These are phyloP conservation scores for Abrostola tripartita DNA, from an alignment of 2,888 invertebrate species.

Conservation along the genomic window DNA sequence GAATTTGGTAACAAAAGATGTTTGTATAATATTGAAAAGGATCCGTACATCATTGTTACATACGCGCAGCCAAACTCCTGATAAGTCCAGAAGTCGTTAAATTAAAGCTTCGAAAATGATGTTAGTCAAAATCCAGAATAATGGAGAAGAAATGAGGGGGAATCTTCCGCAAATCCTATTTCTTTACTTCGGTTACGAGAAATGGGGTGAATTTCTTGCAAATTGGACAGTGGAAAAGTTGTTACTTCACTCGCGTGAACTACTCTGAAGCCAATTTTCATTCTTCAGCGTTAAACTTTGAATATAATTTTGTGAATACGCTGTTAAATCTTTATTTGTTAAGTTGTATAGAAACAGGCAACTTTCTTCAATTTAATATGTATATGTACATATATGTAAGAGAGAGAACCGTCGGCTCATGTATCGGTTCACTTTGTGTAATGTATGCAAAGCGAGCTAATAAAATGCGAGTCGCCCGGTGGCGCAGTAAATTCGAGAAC, in stretches of 20 bases:
- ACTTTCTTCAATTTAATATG: constrained; percentile 38
- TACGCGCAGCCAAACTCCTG: constrained; percentile 1
- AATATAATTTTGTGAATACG: constrained; percentile 61
- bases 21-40: not conserved
- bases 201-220: constrained; percentile 68
- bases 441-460: constrained; percentile 85
- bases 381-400: constrained; percentile 26
- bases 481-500: constrained; percentile 83
- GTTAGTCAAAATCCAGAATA: constrained; percentile 62
- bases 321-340: constrained; percentile 43
- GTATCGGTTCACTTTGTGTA: constrained; percentile 73
- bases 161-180: constrained; percentile 67
- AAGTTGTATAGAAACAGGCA: constrained; percentile 40
- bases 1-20: constrained; percentile 1
- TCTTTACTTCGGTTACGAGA: constrained; percentile 61
- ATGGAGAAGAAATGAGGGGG: constrained; percentile 61
- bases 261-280: constrained; percentile 67
- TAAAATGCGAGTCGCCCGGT: constrained; percentile 78
- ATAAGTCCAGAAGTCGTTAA: constrained; percentile 50
- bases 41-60: not conserved
- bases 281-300: constrained; percentile 57
- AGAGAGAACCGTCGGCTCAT: constrained; percentile 61
- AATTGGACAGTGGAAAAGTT: constrained; percentile 74
- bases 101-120: constrained; percentile 56
- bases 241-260: constrained; percentile 65